These are phyloP conservation scores for Delphinus delphis DNA, from an alignment of 2,113 vertebrate genomes.

Conservation along the genomic window DNA sequence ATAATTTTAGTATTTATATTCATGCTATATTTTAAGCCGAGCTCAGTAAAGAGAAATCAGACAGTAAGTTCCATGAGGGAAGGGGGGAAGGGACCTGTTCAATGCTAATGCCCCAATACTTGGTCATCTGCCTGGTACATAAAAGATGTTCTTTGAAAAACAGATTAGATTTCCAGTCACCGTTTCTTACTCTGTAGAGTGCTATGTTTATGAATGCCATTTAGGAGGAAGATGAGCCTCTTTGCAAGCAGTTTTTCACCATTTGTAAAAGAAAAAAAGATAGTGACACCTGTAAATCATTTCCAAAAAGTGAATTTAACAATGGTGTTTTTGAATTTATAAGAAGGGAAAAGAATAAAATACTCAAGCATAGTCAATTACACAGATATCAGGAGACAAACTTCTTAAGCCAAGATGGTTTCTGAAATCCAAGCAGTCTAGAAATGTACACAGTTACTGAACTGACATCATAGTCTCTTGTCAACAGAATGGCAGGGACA, in stretches of 20 bases:
- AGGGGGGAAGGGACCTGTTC: not conserved
- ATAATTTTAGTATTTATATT: not conserved
- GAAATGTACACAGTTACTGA: not conserved
- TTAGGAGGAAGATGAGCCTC: not conserved
- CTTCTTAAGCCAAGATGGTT: not conserved
- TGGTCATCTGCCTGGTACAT: not conserved
- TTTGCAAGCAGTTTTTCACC: not conserved
- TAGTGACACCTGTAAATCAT: not conserved
- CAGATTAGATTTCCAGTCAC: not conserved
- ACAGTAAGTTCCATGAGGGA: not conserved
- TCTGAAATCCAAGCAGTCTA: not conserved
- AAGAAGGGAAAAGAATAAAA: not conserved
- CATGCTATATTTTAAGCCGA: not conserved
- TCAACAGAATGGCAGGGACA: not conserved
- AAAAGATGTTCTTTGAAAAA: not conserved
- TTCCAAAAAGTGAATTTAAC: slow-evolving; percentile 7
- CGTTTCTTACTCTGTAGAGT: slow-evolving; percentile 10
- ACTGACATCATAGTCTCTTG: not conserved
- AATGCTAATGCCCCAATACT: not conserved
- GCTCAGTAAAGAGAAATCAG: not conserved
- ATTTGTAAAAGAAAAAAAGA: slow-evolving; percentile 34
- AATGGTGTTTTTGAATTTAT: not conserved
- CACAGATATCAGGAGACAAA: not conserved
- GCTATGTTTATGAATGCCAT: not conserved
- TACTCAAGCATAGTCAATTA: not conserved